Evolutionary conservation across 2,797 vertebrate genomes (phyloP), one percentile per base, ranked within the genome.

Genomic region (Brachyrhaphis roseni): DNA sequence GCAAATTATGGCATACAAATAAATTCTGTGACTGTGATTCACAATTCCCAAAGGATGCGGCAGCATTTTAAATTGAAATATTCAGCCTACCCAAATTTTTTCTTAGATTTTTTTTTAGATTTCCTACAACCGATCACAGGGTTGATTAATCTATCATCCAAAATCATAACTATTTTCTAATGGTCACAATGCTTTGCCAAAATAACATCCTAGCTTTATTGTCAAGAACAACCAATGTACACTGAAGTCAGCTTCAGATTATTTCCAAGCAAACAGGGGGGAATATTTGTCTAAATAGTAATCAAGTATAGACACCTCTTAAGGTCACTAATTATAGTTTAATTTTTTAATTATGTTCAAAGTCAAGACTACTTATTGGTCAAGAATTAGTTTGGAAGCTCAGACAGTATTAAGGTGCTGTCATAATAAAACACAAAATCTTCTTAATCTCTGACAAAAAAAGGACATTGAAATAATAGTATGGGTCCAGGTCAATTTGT

Each of bases 1-100:
- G 78, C 75, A 92, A 88, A 90, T 85, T 78, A 81, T 89, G 80
- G 82, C 84, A 83, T 80, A 86, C 83, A 87, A 87, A 88, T 76
- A 59, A 78, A 83, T 46, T 76, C 74, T 43, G 76, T 78, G 86
- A 90, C 76, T 64, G 70, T 77, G 71, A 86, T 89, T 83, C 43
- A 74, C 73, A 90, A 90, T 87, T 83, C 83, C 90, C 82, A 90
- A 84, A 91, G 72, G 72, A 78, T 79, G 53, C 72, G 77, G 70
- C 18, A 39, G 49, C 75, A 78, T 0, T 10, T 70, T 64, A 80
- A 84, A 79, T 81, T 70, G 51, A 76, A 86, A 87, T 78, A 68
- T 74, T 81, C 74, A 57, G 72, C 83, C 43, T 74, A 16, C 78
- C 77, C 34, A 23, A 28, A 3, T 13, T 36, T 18, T 68, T 78